A percentile compares a stretch with the other conserved stretches of the same genome.
Conservation (phyloP, 1,140 invertebrate genomes). For the Drosophila prosaltans region DNA sequence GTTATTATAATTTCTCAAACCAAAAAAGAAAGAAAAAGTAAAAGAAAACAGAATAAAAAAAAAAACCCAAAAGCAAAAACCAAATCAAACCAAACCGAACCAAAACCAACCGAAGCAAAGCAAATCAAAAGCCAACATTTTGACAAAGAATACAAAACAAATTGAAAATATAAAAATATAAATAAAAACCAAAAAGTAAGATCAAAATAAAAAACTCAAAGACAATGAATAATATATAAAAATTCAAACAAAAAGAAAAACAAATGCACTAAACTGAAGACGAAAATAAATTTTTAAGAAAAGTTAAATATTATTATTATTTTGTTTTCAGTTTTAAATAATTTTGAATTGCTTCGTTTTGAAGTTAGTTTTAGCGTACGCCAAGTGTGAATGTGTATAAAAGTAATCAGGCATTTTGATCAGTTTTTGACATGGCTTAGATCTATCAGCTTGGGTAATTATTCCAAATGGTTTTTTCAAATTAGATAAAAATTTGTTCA, state of each 20-base stretch:
- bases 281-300: background rate
- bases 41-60: slow-evolving; percentile 22
- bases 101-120: slow-evolving; percentile 48
- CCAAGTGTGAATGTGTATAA: no score
- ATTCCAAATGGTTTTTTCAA: background rate
- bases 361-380: no score
- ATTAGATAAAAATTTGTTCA: slow-evolving; percentile 23
- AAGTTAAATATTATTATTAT: slow-evolving; percentile 27
- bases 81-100: slow-evolving; percentile 33
- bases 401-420: no score
- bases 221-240: slow-evolving; percentile 24
- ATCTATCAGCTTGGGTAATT: no score
- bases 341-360: no score
- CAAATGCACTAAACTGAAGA: slow-evolving; percentile 2
- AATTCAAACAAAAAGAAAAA: slow-evolving; percentile 36
- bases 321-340: no score
- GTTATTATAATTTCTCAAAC: slow-evolving; percentile 83
- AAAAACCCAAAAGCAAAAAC: slow-evolving; percentile 37
- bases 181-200: slow-evolving; percentile 38
- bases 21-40: slow-evolving; percentile 58
- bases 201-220: slow-evolving; percentile 35
- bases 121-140: slow-evolving; percentile 50
- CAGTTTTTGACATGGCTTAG: no score
- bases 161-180: background rate
- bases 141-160: slow-evolving; percentile 43